Evolutionary conservation across 2,888 invertebrate genomes (phyloP).

Genomic region (Nudaria mundana): DNA sequence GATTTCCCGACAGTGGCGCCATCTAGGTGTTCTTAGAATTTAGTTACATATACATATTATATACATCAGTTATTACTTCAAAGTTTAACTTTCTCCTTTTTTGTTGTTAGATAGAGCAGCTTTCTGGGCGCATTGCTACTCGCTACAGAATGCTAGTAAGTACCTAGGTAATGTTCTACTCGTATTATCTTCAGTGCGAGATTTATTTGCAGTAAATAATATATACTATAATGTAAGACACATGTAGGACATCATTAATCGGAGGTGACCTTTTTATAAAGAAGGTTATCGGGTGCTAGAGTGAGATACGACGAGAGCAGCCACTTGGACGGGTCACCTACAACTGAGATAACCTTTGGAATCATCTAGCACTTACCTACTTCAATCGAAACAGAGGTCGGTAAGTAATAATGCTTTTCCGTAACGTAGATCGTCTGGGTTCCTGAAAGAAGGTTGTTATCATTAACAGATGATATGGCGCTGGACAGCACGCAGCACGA

Average conservation of each 20-base stretch:
- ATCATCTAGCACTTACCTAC: background rate
- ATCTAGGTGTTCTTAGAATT: no score
- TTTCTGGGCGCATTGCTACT: no score
- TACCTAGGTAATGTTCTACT: no score
- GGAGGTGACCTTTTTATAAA: constrained; percentile 26
- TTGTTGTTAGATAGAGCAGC: no score
- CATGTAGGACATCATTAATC: constrained; percentile 34
- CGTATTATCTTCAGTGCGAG: constrained; percentile 1
- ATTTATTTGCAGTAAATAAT: constrained; percentile 11
- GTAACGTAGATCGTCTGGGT: background rate
- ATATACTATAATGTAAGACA: no score
- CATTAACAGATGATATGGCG: no score
- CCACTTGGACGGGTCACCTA: constrained; percentile 6
- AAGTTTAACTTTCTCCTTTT: no score
- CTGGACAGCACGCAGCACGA: background rate
- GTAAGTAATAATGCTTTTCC: no score
- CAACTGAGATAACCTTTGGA: constrained; percentile 14
- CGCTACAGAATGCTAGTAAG: no score
- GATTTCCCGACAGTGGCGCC: no score
- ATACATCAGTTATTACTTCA: no score
- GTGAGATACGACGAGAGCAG: constrained; percentile 22
- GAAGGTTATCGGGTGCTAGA: constrained; percentile 24
- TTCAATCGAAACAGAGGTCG: background rate
- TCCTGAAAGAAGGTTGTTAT: background rate
- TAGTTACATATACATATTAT: no score